A percentile compares a stretch with the other conserved stretches of the same genome.
Evolutionary conservation across 1,140 invertebrate genomes (phyloP).

Genomic region (Drosophila willistoni): DNA sequence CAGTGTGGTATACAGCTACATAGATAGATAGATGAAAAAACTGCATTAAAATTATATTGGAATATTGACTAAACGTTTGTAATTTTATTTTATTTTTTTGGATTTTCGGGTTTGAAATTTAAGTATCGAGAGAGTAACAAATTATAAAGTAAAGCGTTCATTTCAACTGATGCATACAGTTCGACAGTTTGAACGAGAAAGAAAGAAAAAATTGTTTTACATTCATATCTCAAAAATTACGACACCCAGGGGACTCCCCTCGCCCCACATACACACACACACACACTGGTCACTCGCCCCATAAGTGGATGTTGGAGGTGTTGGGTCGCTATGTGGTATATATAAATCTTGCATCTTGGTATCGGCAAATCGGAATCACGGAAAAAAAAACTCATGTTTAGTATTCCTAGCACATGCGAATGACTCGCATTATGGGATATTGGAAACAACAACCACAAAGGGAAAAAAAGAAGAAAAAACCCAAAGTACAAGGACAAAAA

Average conservation of each 20-base stretch:
- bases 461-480: background rate
- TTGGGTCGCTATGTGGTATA: conserved; percentile 25
- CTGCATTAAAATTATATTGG: conserved; percentile 7
- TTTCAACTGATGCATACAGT: conserved; percentile 3
- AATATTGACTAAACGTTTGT: background rate
- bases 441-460: conserved; percentile 16
- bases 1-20: conserved; percentile 18
- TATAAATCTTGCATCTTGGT: conserved; percentile 65
- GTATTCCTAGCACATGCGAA: conserved; percentile 53
- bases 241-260: conserved; percentile 63
- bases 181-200: conserved; percentile 58
- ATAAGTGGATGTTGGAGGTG: background rate
- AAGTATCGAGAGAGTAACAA: conserved; percentile 53
- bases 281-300: background rate
- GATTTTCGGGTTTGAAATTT: too few species aligned
- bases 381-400: conserved; percentile 37
- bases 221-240: conserved; percentile 79
- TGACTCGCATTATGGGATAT: conserved; percentile 56
- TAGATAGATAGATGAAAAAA: conserved; percentile 11
- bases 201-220: conserved; percentile 61
- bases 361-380: conserved; percentile 57
- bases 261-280: conserved; percentile 21
- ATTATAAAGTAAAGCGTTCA: conserved; percentile 56
- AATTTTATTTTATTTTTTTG: too few species aligned
- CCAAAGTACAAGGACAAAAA: background rate